Conservation (phyloP, 2,797 vertebrate genomes). For the Lerista edwardsae region DNA sequence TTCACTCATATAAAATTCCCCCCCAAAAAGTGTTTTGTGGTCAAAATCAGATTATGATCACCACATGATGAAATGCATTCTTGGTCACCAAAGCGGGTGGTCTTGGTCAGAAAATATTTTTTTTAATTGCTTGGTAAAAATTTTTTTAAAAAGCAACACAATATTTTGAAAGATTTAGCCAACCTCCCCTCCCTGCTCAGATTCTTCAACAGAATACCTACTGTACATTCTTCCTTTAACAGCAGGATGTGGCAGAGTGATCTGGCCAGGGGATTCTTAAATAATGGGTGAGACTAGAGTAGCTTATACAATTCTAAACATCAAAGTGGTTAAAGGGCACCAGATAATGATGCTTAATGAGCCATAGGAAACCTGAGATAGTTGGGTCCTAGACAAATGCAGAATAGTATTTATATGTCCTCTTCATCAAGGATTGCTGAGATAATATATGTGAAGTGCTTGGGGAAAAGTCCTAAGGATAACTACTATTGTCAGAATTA, state of each 20-base stretch:
- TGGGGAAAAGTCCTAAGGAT: not conserved
- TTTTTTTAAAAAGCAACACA: not conserved
- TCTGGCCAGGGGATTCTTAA: not conserved
- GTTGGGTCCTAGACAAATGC: not conserved
- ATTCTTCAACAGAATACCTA: not conserved
- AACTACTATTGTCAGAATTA: not conserved
- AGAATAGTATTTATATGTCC: not conserved
- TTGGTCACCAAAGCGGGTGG: constrained; percentile 21
- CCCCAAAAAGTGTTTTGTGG: constrained; percentile 31
- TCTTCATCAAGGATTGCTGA: not conserved
- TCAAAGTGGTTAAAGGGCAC: not conserved
- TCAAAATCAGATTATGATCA: constrained; percentile 6
- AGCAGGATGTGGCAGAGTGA: not conserved
- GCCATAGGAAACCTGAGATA: not conserved
- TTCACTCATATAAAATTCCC: not conserved
- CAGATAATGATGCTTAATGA: not conserved
- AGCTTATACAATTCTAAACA: not conserved
- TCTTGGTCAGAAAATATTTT: not conserved
- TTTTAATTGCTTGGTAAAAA: not conserved
- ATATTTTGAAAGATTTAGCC: not conserved
- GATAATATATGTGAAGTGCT: not conserved
- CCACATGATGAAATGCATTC: constrained; percentile 15
- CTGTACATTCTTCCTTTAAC: constrained; percentile 11
- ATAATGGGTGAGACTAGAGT: not conserved
- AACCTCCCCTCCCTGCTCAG: not conserved